phyloP scores from a whole-genome alignment of 2,797 vertebrate genomes.

The Neoniphon sammara region DNA sequence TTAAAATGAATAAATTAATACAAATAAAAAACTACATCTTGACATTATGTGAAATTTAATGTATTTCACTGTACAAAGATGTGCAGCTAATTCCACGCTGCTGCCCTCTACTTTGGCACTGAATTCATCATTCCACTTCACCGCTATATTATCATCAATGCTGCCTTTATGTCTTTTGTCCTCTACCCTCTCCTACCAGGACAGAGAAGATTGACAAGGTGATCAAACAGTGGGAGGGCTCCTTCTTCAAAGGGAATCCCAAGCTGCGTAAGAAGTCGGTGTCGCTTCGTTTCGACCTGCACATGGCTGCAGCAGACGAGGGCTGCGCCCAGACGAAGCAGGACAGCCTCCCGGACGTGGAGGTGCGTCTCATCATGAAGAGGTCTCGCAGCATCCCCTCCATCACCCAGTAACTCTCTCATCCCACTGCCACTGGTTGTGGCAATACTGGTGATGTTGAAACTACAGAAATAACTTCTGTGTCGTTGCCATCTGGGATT shows the following conservation, averaged over 20 bases:
- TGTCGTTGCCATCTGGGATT: constrained; percentile 12
- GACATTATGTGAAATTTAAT: too few relatives aligned
- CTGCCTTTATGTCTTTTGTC: not conserved
- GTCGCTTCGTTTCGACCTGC: constrained; percentile 96
- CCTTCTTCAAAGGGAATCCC: constrained; percentile 97
- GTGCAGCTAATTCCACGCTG: not conserved
- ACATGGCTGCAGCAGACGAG: constrained; percentile 91
- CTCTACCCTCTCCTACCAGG: constrained; percentile 72
- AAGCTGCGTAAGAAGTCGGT: constrained; percentile 96
- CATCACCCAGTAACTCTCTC: constrained; percentile 84
- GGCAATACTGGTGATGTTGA: constrained; percentile 6
- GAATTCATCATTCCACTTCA: not conserved
- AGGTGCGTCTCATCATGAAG: constrained; percentile 96
- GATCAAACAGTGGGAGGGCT: constrained; percentile 98
- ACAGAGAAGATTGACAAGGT: constrained; percentile 96
- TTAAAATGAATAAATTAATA: too few relatives aligned
- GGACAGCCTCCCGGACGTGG: constrained; percentile 91
- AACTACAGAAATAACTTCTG: constrained; percentile 19
- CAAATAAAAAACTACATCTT: too few relatives aligned
- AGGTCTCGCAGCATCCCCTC: constrained; percentile 93
- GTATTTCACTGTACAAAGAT: not conserved
- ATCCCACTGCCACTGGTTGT: constrained; percentile 4
- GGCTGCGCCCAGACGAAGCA: constrained; percentile 85
- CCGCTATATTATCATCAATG: not conserved
- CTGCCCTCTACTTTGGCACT: constrained; percentile 36